A percentile compares a stretch with the other conserved stretches of the same genome.
These are phyloP conservation scores for Torymus aiolomorphi DNA, from an alignment of 2,888 invertebrate genomes.

Conservation along the genomic window DNA sequence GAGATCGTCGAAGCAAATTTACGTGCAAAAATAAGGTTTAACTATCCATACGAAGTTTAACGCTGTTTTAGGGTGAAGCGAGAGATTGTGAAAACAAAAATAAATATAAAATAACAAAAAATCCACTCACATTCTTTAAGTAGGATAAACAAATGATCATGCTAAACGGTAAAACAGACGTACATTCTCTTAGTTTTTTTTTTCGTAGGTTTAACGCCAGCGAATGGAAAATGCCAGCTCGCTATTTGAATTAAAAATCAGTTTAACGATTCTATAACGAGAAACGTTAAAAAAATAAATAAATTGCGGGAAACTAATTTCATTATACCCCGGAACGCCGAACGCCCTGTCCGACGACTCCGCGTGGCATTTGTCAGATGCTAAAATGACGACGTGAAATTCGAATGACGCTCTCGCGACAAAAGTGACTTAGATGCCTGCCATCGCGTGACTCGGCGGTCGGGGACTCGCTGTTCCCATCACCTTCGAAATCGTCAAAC, in stretches of 20 bases:
- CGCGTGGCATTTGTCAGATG: slow-evolving; percentile 31
- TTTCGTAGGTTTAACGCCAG: slow-evolving; percentile 71
- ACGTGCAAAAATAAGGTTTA: slow-evolving; percentile 40
- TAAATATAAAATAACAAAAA: slow-evolving; percentile 56
- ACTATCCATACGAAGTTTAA: slow-evolving; percentile 51
- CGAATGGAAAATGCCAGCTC: slow-evolving; percentile 65
- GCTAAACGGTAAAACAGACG: slow-evolving; percentile 60
- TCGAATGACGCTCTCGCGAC: slow-evolving; percentile 60
- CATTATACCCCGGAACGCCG: slow-evolving; percentile 70
- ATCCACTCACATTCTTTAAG: slow-evolving; percentile 64
- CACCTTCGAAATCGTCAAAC: too few relatives aligned
- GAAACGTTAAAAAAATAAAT: slow-evolving; percentile 4
- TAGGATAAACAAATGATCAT: slow-evolving; percentile 62
- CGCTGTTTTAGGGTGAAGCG: slow-evolving; percentile 54
- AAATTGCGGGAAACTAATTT: slow-evolving; percentile 40
- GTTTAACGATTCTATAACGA: slow-evolving; percentile 6
- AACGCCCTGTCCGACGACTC: slow-evolving; percentile 71
- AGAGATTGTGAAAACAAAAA: slow-evolving; percentile 47
- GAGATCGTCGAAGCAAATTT: slow-evolving; percentile 46
- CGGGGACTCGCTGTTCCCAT: neutral
- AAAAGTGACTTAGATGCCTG: slow-evolving; percentile 65
- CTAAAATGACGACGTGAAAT: slow-evolving; percentile 41
- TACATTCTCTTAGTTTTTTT: slow-evolving; percentile 72
- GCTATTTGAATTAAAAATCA: slow-evolving; percentile 57
- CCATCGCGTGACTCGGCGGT: slow-evolving; percentile 60